Evolutionary conservation across 2,113 vertebrate genomes (phyloP).

Genomic region (Archilochus colubris): DNA sequence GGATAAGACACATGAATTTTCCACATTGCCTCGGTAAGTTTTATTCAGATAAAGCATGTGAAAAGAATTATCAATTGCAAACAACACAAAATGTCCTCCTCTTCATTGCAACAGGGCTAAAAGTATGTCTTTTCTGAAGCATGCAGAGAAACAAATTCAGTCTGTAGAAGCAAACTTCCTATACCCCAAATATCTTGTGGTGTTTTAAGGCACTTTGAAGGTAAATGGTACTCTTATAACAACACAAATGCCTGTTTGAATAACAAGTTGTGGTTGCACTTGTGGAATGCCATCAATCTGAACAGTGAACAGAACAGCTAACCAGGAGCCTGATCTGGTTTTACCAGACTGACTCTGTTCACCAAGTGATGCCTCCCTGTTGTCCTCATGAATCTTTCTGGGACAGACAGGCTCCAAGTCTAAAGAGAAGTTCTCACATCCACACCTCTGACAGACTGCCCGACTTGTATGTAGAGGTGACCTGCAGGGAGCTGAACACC

Average conservation of each 20-base stretch:
- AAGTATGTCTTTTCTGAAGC: background rate
- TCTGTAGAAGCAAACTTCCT: background rate
- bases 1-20: background rate
- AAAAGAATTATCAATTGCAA: background rate
- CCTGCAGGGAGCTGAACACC: background rate
- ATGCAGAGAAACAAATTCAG: background rate
- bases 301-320: background rate
- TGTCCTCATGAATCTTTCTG: background rate
- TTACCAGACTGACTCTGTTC: background rate
- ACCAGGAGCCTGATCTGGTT: background rate
- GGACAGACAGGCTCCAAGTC: background rate
- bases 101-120: background rate
- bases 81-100: background rate
- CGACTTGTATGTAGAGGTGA: fast-evolving
- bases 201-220: background rate
- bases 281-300: background rate
- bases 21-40: background rate
- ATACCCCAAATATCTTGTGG: background rate
- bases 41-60: background rate
- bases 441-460: background rate
- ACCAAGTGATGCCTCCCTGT: background rate
- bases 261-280: background rate
- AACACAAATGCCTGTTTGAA: background rate
- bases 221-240: background rate
- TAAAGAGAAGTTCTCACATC: background rate